Conservation (phyloP, 2,888 invertebrate genomes). For the Dinocampus coccinellae region DNA sequence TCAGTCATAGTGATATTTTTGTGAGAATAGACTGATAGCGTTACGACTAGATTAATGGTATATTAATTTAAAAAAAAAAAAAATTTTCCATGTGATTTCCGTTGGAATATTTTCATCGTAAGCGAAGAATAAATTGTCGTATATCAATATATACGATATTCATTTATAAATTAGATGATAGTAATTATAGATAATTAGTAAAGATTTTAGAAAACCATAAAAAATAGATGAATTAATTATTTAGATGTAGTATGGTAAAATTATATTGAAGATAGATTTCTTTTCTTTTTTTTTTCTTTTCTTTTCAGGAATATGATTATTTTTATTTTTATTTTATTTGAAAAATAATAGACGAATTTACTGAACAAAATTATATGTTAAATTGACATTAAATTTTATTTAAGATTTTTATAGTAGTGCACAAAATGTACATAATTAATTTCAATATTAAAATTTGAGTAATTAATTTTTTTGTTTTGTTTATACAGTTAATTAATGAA, state of each 20-base stretch:
- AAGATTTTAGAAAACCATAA: slow-evolving; percentile 24
- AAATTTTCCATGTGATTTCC: slow-evolving; percentile 52
- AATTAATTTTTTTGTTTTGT: neutral
- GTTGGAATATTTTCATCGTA: slow-evolving; percentile 15
- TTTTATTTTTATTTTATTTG: slow-evolving; percentile 14
- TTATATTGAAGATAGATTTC: slow-evolving; percentile 3
- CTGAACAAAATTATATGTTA: slow-evolving; percentile 19
- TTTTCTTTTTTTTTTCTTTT: neutral
- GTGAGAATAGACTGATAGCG: slow-evolving; percentile 61
- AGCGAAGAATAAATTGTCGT: slow-evolving; percentile 37
- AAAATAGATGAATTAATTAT: slow-evolving; percentile 23
- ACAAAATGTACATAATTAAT: slow-evolving; percentile 49
- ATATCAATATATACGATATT: slow-evolving; percentile 51
- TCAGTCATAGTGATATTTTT: slow-evolving; percentile 57
- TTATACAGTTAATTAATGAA: slow-evolving; percentile 17
- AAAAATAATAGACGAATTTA: slow-evolving; percentile 16
- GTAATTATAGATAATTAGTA: slow-evolving; percentile 34
- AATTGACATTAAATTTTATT: slow-evolving; percentile 24
- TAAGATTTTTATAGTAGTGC: neutral
- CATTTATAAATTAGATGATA: slow-evolving; percentile 57
- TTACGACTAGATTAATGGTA: slow-evolving; percentile 48
- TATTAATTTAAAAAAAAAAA: slow-evolving; percentile 48
- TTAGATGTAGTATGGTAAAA: slow-evolving; percentile 5
- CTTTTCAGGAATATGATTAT: neutral
- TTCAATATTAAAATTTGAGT: slow-evolving; percentile 39